Conservation (phyloP, 2,113 vertebrate genomes). For the Canis aureus region DNA sequence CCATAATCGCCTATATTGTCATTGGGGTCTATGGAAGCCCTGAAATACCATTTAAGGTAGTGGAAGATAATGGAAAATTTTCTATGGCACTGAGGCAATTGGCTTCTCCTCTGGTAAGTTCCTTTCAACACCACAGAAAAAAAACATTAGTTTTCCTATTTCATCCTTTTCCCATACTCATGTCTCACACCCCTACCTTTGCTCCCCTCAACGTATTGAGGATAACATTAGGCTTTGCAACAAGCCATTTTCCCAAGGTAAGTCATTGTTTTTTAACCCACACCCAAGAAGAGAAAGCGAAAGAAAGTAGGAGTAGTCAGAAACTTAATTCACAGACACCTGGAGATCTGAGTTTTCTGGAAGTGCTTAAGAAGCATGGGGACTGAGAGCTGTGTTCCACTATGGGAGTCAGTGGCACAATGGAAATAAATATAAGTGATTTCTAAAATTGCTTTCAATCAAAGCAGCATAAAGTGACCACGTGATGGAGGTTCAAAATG, state of each 20-base stretch:
- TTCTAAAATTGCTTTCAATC: constrained; percentile 54
- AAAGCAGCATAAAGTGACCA: background rate
- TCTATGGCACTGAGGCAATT: background rate
- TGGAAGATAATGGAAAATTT: background rate
- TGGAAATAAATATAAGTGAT: constrained; percentile 4
- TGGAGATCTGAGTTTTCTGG: background rate
- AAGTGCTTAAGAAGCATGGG: background rate
- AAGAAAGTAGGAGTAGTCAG: background rate
- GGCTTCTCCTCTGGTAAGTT: background rate
- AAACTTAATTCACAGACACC: constrained; percentile 33
- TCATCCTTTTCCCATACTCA: background rate
- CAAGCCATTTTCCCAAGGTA: background rate
- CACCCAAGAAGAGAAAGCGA: background rate
- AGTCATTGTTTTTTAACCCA: background rate
- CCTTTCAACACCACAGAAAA: background rate
- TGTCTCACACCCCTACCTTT: background rate
- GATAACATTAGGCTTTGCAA: background rate
- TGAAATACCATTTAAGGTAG: background rate
- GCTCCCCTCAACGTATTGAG: background rate
- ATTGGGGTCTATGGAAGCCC: background rate
- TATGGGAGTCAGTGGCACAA: background rate
- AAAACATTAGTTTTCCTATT: background rate
- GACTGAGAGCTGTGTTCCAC: background rate
- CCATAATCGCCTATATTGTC: background rate
- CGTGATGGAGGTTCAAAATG: background rate